Conservation (phyloP, 2,888 invertebrate genomes). For the Macrophya annulata region DNA sequence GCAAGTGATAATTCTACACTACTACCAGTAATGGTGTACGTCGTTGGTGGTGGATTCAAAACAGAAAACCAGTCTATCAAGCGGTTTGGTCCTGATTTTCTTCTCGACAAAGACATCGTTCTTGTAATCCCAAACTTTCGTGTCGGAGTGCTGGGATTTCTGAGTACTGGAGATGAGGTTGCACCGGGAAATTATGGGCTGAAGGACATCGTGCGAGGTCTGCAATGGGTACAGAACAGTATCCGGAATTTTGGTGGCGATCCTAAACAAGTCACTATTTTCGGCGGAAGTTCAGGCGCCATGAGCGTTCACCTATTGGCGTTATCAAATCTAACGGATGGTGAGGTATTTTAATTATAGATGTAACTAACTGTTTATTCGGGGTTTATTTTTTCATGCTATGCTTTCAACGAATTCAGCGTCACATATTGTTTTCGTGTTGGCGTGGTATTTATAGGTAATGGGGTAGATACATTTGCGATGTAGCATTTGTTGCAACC, state of each 20-base stretch:
- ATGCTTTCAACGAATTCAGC: too few relatives aligned
- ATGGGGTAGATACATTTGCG: too few relatives aligned
- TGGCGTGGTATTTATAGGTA: neutral
- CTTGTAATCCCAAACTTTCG: neutral
- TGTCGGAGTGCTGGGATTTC: neutral
- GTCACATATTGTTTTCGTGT: too few relatives aligned
- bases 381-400: neutral
- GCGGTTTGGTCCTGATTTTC: neutral
- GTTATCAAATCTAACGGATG: neutral
- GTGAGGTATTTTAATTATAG: neutral
- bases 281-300: neutral
- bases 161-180: neutral
- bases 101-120: neutral
- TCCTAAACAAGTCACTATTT: neutral
- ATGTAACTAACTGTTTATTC: neutral
- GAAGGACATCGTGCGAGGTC: neutral
- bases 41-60: neutral
- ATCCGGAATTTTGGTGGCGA: constrained; percentile 7
- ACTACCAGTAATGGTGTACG: neutral
- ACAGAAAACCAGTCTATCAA: neutral
- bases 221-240: neutral
- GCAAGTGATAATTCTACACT: neutral
- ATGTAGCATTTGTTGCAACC: too few relatives aligned
- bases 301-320: neutral
- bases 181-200: constrained; percentile 1